Evolutionary conservation across 2,113 vertebrate genomes (phyloP).

Genomic region (Mirza zaza): DNA sequence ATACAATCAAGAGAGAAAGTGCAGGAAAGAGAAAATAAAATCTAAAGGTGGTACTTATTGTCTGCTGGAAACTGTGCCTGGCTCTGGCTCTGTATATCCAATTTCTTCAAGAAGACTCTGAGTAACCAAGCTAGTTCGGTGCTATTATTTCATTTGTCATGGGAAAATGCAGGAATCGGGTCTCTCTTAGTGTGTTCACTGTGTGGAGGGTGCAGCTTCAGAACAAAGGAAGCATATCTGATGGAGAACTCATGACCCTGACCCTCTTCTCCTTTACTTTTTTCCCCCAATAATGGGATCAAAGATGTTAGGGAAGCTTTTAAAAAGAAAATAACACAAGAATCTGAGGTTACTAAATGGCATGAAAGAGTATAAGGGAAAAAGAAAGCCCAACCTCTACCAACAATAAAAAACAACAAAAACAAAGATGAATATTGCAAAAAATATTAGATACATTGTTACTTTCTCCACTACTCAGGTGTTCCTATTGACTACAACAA

Average conservation of each 20-base stretch:
- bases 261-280: background rate
- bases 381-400: background rate
- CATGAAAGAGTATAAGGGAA: accelerated
- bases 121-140: background rate
- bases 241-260: background rate
- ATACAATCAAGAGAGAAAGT: background rate
- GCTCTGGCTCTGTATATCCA: background rate
- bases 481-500: background rate
- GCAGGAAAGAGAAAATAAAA: conserved; percentile 16
- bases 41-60: background rate
- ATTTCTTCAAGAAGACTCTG: background rate
- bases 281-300: background rate
- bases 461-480: background rate
- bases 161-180: background rate
- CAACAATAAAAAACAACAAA: background rate
- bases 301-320: background rate
- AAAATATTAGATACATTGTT: background rate
- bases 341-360: background rate
- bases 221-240: background rate
- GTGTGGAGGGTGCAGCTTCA: background rate
- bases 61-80: background rate
- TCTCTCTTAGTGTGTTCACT: background rate
- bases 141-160: background rate
- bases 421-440: background rate
- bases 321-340: background rate